Conservation (phyloP, 2,797 vertebrate species). For the Pyrrhura leucotis region DNA sequence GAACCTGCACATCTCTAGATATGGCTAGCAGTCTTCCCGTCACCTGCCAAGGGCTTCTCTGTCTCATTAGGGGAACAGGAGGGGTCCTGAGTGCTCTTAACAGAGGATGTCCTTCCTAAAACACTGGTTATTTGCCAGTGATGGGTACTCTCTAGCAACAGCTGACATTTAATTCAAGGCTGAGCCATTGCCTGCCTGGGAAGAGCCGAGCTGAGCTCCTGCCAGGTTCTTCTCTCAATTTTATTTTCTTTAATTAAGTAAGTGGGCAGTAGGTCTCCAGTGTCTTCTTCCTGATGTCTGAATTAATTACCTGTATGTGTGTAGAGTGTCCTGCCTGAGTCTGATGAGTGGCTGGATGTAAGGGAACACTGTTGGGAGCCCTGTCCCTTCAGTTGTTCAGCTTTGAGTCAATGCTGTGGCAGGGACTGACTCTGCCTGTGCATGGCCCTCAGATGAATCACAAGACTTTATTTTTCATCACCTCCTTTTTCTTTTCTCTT, state of each 20-base stretch:
- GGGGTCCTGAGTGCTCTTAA: not conserved
- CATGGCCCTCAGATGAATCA: not conserved
- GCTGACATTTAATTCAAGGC: not conserved
- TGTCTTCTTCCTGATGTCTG: not conserved
- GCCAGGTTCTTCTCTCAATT: not conserved
- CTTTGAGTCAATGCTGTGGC: not conserved
- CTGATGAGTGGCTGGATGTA: not conserved
- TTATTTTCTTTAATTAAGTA: not conserved
- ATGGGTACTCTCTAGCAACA: not conserved
- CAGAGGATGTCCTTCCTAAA: not conserved
- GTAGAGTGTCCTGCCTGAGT: not conserved
- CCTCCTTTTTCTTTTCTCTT: not conserved
- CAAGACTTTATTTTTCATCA: not conserved
- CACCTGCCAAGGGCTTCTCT: not conserved
- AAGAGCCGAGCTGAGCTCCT: not conserved
- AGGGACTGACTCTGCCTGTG: not conserved
- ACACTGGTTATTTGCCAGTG: not conserved
- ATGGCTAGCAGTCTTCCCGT: not conserved
- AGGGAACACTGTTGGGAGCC: not conserved
- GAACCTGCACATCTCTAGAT: not conserved
- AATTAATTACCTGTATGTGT: not conserved
- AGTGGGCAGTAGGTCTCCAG: not conserved
- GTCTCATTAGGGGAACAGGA: not conserved
- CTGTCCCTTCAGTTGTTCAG: not conserved
- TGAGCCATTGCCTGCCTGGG: not conserved